Percentiles rank a stretch among this genome's conserved stretches.
Conservation (phyloP, 2,888 invertebrate genomes). For the Philhelius pedissequus region DNA sequence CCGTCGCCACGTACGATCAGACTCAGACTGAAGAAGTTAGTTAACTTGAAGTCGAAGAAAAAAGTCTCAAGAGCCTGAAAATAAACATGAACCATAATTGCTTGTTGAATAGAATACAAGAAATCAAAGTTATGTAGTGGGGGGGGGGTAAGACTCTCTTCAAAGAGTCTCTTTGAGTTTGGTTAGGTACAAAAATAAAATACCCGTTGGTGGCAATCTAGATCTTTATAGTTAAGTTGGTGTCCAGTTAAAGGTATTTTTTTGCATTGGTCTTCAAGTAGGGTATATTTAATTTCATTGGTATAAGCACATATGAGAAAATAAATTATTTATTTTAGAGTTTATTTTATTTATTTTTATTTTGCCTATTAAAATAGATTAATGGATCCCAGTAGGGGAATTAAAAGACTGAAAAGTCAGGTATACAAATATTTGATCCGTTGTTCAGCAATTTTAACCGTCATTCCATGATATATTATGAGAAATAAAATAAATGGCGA, state of each 20-base stretch:
- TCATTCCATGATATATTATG: no score
- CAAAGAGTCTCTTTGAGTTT: constrained; percentile 24
- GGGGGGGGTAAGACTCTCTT: constrained; percentile 16
- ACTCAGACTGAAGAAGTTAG: constrained; percentile 56
- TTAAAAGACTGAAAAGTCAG: no score
- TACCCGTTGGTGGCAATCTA: background rate
- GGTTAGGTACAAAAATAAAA: background rate
- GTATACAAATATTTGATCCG: no score
- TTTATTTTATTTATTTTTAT: background rate
- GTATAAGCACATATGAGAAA: background rate
- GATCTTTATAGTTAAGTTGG: background rate
- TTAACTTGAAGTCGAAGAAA: constrained; percentile 21
- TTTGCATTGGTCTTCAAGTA: background rate
- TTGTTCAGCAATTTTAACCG: no score
- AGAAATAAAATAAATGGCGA: no score
- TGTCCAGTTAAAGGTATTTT: constrained; percentile 41
- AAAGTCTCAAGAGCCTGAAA: constrained; percentile 43
- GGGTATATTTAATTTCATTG: background rate
- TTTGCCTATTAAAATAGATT: no score
- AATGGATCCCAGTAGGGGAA: no score
- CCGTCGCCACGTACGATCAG: constrained; percentile 63
- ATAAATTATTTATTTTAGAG: background rate
- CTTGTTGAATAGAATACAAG: background rate
- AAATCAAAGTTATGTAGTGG: constrained; percentile 41
- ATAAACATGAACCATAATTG: constrained; percentile 4